Evolutionary conservation across 2,113 vertebrate species (phyloP).

Genomic region (Carassius carassius): DNA sequence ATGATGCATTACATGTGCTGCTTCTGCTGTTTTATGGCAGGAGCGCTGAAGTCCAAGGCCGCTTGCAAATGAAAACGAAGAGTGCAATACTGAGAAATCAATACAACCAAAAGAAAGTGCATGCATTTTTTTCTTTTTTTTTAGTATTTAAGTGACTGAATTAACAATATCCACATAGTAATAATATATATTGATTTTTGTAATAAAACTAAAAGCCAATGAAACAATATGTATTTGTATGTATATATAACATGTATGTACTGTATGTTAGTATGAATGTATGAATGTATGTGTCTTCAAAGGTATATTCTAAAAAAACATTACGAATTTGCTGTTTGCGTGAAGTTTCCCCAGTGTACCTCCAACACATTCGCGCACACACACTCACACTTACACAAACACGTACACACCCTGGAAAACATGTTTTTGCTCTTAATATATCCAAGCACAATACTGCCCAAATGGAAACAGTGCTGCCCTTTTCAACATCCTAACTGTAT

Average conservation of each 20-base stretch:
- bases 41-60: slow-evolving; percentile 21
- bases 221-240: slow-evolving; percentile 71
- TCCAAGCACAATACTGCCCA: slow-evolving; percentile 60
- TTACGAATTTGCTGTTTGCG: slow-evolving; percentile 53
- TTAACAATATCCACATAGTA: slow-evolving; percentile 70
- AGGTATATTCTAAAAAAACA: slow-evolving; percentile 68
- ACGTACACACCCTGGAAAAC: background rate
- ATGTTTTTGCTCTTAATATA: slow-evolving; percentile 47
- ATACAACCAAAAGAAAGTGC: slow-evolving; percentile 74
- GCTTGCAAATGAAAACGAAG: slow-evolving; percentile 36
- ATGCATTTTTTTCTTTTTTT: slow-evolving; percentile 63
- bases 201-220: slow-evolving; percentile 70
- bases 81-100: slow-evolving; percentile 17
- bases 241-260: slow-evolving; percentile 45
- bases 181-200: slow-evolving; percentile 71
- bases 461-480: slow-evolving; percentile 54
- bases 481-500: slow-evolving; percentile 48
- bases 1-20: slow-evolving; percentile 2
- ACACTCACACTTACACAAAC: background rate
- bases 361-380: slow-evolving; percentile 20
- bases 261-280: slow-evolving; percentile 60
- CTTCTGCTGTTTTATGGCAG: slow-evolving; percentile 16
- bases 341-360: slow-evolving; percentile 50
- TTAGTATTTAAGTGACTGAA: slow-evolving; percentile 68
- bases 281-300: slow-evolving; percentile 62